Evolutionary conservation across 2,797 vertebrate genomes (phyloP).

Genomic region (Eulemur coronatus): DNA sequence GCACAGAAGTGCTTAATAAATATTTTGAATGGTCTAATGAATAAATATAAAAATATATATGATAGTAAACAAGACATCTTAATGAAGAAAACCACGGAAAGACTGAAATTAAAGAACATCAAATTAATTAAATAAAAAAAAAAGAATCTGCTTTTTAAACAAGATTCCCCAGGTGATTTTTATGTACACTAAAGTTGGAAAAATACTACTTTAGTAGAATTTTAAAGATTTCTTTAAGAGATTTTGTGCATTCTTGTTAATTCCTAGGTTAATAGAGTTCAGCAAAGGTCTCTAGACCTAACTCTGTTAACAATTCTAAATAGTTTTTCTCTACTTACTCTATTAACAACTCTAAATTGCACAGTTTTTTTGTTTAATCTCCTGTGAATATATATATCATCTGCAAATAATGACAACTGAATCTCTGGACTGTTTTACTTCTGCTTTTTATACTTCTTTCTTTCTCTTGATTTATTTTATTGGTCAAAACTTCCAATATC

Average conservation of each 20-base stretch:
- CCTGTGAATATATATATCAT: background rate
- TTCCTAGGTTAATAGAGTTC: background rate
- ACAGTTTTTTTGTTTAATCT: background rate
- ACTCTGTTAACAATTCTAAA: too few relatives aligned
- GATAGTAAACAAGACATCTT: too few relatives aligned
- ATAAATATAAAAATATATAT: too few relatives aligned
- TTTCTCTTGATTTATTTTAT: conserved; percentile 38
- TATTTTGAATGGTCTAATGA: too few relatives aligned
- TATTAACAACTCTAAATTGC: background rate
- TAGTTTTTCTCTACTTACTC: background rate
- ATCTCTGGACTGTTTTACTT: background rate
- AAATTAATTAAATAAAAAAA: too few relatives aligned
- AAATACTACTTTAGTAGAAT: background rate
- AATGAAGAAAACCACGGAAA: too few relatives aligned
- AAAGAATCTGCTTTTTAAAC: background rate
- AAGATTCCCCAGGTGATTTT: background rate
- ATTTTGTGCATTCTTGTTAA: background rate
- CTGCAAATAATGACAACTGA: background rate
- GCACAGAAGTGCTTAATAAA: too few relatives aligned
- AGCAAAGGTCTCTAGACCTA: background rate
- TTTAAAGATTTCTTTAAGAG: background rate
- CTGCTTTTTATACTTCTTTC: background rate
- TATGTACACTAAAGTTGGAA: background rate
- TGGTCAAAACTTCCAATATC: background rate
- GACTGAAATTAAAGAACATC: too few relatives aligned